Evolutionary conservation across 2,888 invertebrate genomes (phyloP).

Genomic region (Epinotia demarniana): DNA sequence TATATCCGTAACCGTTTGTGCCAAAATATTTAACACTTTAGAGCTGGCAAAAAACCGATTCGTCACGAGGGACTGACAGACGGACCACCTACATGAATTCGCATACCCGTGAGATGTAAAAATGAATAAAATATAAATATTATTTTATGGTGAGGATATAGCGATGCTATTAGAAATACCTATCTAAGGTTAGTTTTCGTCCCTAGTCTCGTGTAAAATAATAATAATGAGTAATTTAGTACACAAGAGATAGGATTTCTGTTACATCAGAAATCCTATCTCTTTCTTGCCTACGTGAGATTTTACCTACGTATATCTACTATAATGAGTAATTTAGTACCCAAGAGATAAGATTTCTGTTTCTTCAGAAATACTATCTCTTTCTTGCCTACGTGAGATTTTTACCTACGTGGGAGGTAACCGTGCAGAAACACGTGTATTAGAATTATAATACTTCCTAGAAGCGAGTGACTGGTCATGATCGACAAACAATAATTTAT

Average conservation of each 20-base stretch:
- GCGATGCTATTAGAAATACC: not conserved
- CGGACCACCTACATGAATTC: slow-evolving; percentile 25
- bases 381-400: not conserved
- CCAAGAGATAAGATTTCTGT: too few species aligned
- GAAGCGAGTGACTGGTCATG: not conserved
- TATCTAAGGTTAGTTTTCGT: not conserved
- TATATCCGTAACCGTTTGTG: slow-evolving; percentile 32
- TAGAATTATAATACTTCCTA: not conserved
- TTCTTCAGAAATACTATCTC: not conserved
- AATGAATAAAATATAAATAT: not conserved
- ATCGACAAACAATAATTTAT: not conserved
- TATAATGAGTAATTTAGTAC: too few species aligned
- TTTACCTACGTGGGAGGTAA: not conserved
- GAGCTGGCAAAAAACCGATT: slow-evolving; percentile 41
- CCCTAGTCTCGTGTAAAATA: not conserved
- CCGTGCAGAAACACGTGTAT: not conserved
- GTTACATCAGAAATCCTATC: not conserved
- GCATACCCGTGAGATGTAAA: not conserved
- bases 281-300: not conserved
- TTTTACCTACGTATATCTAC: too few species aligned
- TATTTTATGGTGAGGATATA: not conserved
- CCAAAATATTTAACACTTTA: slow-evolving; percentile 39
- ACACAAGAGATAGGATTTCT: too few species aligned
- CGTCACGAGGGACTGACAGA: slow-evolving; percentile 33
- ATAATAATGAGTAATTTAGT: not conserved